Conservation (phyloP, 2,888 invertebrate species). For the Hyposoter didymator region DNA sequence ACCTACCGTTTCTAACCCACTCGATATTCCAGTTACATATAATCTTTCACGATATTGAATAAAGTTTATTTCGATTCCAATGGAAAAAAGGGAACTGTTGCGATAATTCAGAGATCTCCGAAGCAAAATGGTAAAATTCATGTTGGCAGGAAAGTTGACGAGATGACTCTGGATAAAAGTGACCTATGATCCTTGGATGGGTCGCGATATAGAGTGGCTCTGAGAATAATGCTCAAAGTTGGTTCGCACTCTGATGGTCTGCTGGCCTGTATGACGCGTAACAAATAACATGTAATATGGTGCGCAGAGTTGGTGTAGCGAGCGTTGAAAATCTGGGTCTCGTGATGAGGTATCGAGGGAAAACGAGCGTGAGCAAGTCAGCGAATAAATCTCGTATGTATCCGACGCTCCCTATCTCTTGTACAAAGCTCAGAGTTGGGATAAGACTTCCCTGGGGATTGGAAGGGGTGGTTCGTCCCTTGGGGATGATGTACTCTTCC, state of each 20-base stretch:
- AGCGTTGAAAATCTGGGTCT: constrained; percentile 29
- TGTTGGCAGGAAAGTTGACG: constrained; percentile 65
- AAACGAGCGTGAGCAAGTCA: constrained; percentile 43
- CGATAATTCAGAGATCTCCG: constrained; percentile 33
- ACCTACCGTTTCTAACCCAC: constrained; percentile 51
- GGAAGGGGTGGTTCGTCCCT: constrained; percentile 59
- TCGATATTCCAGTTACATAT: constrained; percentile 5
- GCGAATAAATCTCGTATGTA: constrained; percentile 59
- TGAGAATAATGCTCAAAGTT: constrained; percentile 67
- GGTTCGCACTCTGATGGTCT: constrained; percentile 64
- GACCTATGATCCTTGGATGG: constrained; percentile 8
- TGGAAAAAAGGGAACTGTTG: background rate
- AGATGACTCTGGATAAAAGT: constrained; percentile 54
- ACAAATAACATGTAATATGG: constrained; percentile 4
- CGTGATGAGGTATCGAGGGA: constrained; percentile 46
- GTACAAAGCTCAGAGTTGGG: constrained; percentile 73
- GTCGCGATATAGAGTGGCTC: constrained; percentile 47
- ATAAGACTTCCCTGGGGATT: constrained; percentile 76
- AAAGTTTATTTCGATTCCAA: background rate
- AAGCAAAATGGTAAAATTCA: constrained; percentile 34
- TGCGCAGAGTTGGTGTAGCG: background rate
- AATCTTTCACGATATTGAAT: background rate
- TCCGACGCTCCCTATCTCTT: constrained; percentile 49
- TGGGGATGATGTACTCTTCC: constrained; percentile 76
- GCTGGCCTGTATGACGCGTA: constrained; percentile 1